A percentile compares a stretch with the other conserved stretches of the same genome.
phyloP scores from a whole-genome alignment of 2,888 invertebrate species.

The Drosophila peninsularis region DNA sequence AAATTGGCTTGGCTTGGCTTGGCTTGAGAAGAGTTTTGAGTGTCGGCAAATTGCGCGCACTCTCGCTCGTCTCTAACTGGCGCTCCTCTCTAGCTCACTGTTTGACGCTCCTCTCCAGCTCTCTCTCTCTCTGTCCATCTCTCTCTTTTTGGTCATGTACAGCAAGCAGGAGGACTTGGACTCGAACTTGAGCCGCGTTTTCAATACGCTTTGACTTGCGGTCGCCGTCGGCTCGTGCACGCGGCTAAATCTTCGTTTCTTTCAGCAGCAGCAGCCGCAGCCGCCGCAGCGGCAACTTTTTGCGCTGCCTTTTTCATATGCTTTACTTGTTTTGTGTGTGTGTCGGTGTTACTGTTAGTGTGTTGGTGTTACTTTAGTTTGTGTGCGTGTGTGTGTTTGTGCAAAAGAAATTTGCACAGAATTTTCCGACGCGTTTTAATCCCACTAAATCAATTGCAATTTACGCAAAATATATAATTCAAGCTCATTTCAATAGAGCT shows the following conservation, averaged over 20 bases:
- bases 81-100: not conserved
- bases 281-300: slow-evolving; percentile 53
- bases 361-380: slow-evolving; percentile 33
- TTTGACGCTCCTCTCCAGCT: slow-evolving; percentile 12
- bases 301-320: slow-evolving; percentile 61
- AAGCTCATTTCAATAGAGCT: slow-evolving; percentile 58
- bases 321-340: slow-evolving; percentile 58
- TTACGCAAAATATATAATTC: slow-evolving; percentile 47
- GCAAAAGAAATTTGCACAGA: slow-evolving; percentile 77
- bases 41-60: slow-evolving; percentile 36
- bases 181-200: slow-evolving; percentile 73
- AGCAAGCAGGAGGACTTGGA: slow-evolving; percentile 64
- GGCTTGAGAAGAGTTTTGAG: slow-evolving; percentile 35
- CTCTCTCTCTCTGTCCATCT: slow-evolving; percentile 19
- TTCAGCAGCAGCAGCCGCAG: slow-evolving; percentile 44
- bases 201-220: slow-evolving; percentile 81
- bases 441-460: slow-evolving; percentile 69
- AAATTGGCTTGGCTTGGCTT: slow-evolving; percentile 60
- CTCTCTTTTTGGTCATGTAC: slow-evolving; percentile 23
- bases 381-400: slow-evolving; percentile 41
- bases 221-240: slow-evolving; percentile 72
- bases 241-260: slow-evolving; percentile 58
- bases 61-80: slow-evolving; percentile 24
- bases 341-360: slow-evolving; percentile 36
- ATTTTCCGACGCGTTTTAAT: slow-evolving; percentile 60